Percentiles rank a stretch among this genome's conserved stretches.
Conservation (phyloP, 2,113 vertebrate genomes). For the Sula dactylatra region DNA sequence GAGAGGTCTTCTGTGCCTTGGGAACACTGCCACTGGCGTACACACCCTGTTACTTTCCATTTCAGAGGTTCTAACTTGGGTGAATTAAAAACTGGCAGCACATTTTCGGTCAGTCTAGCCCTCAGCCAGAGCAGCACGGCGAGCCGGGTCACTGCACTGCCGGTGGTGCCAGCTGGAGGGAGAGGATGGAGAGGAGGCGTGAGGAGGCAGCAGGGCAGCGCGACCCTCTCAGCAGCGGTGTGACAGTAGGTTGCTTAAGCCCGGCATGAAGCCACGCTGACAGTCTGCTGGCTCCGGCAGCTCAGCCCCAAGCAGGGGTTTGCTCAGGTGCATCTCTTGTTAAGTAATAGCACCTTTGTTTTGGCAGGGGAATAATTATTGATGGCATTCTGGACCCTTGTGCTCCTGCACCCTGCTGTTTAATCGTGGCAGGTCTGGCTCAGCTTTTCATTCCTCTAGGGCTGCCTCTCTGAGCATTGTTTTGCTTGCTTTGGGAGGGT, state of each 20-base stretch:
- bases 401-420: background rate
- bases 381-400: fast-evolving
- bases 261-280: fast-evolving
- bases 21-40: background rate
- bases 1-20: background rate
- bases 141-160: background rate
- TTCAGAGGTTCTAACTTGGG: background rate
- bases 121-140: background rate
- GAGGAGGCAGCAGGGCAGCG: background rate
- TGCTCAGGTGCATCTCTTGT: background rate
- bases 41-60: fast-evolving
- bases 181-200: background rate
- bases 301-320: background rate
- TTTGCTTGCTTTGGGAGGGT: background rate
- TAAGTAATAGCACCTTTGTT: background rate
- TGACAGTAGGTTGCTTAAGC: background rate
- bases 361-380: background rate
- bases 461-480: background rate
- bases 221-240: fast-evolving
- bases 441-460: background rate
- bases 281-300: background rate
- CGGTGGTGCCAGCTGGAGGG: background rate
- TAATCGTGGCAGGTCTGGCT: background rate
- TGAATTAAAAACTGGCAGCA: background rate
- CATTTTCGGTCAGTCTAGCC: background rate